Conservation (phyloP, 2,888 invertebrate genomes). For the Steromphala cineraria region DNA sequence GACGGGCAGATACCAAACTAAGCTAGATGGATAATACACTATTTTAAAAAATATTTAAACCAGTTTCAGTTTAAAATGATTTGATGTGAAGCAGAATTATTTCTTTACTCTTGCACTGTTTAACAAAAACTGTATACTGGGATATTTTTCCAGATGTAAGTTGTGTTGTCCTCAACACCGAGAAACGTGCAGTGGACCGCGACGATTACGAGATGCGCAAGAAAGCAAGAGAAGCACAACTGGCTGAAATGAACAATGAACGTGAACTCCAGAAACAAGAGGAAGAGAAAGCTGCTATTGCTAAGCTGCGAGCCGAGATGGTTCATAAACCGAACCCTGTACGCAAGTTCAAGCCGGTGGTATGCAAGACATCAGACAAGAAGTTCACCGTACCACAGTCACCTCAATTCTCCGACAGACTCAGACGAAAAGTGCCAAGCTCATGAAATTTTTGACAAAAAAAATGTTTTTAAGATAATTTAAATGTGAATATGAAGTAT, state of each 20-base stretch:
- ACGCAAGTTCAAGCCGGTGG: slow-evolving; percentile 63
- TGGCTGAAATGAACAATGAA: slow-evolving; percentile 76
- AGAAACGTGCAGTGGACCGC: slow-evolving; percentile 78
- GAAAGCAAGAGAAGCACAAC: slow-evolving; percentile 76
- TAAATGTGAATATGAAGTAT: too few relatives aligned
- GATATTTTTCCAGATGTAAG: slow-evolving; percentile 71
- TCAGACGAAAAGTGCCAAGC: slow-evolving; percentile 28
- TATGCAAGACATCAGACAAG: slow-evolving; percentile 62
- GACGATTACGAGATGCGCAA: slow-evolving; percentile 64
- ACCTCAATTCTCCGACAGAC: slow-evolving; percentile 59
- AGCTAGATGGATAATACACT: too few relatives aligned
- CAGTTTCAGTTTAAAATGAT: too few relatives aligned
- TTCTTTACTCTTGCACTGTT: too few relatives aligned
- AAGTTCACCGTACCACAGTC: slow-evolving; percentile 80
- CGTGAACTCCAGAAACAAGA: slow-evolving; percentile 49
- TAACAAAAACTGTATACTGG: neutral
- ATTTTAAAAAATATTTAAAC: too few relatives aligned
- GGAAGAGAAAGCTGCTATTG: slow-evolving; percentile 62
- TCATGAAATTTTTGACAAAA: neutral
- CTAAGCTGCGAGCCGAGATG: slow-evolving; percentile 59
- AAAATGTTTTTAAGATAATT: neutral
- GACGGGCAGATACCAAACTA: too few relatives aligned
- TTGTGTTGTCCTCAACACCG: slow-evolving; percentile 82
- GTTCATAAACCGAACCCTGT: slow-evolving; percentile 70
- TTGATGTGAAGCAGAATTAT: too few relatives aligned